phyloP scores from a whole-genome alignment of 2,113 vertebrate genomes.

The Pelecanus crispus region DNA sequence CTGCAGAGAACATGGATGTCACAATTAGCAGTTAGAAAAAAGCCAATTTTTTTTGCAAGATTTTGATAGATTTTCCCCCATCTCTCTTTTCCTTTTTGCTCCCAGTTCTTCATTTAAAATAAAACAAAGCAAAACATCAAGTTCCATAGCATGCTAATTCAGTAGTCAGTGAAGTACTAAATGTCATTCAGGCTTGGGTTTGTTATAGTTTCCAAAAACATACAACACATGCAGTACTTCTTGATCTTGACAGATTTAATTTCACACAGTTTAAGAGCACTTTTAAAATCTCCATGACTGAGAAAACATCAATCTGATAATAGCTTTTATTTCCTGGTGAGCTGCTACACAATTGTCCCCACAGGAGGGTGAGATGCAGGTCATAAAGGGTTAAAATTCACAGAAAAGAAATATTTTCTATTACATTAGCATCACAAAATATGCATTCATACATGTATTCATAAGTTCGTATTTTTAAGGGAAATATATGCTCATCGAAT shows the following conservation, averaged over 20 bases:
- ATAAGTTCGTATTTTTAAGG: neutral
- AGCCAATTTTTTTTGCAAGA: neutral
- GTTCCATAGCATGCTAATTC: neutral
- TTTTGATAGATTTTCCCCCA: neutral
- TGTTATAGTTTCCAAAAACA: neutral
- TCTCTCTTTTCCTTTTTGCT: neutral
- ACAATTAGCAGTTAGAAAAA: neutral
- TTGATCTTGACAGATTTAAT: neutral
- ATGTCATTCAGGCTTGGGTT: neutral
- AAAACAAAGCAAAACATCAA: neutral
- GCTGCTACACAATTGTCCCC: neutral
- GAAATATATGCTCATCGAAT: neutral
- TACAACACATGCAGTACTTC: neutral
- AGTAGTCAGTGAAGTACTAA: neutral
- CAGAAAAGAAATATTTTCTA: neutral
- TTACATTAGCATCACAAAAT: neutral
- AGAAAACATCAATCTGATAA: neutral
- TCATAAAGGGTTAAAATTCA: neutral
- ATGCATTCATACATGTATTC: neutral
- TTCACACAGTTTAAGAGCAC: neutral
- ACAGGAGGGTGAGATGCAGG: neutral
- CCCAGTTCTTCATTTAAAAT: neutral
- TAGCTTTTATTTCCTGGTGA: neutral
- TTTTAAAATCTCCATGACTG: neutral
- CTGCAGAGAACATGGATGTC: neutral